These are phyloP conservation scores for Zonotrichia albicollis DNA, from an alignment of 2,797 vertebrate genomes.

Conservation along the genomic window DNA sequence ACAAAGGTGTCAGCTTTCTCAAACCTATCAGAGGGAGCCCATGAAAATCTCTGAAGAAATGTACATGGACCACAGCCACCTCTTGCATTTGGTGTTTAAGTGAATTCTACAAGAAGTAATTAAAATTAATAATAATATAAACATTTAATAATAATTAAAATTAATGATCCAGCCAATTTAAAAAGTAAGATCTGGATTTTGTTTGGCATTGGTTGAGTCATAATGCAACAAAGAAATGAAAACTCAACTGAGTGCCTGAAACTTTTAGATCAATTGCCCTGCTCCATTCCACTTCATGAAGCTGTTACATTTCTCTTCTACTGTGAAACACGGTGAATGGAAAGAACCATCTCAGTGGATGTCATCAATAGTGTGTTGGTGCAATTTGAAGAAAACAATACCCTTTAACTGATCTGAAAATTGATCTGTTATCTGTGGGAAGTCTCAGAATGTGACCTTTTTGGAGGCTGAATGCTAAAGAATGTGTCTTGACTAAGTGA, in stretches of 20 bases:
- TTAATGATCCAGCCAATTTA: background rate
- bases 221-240: background rate
- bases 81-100: background rate
- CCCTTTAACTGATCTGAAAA: background rate
- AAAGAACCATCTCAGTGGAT: background rate
- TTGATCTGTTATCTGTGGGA: background rate
- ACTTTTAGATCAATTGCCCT: background rate
- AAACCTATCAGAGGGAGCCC: background rate
- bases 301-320: background rate
- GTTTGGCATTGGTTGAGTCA: background rate
- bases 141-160: background rate
- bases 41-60: background rate
- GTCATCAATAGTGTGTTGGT: background rate
- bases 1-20: background rate
- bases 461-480: background rate
- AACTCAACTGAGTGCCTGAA: background rate
- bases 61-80: background rate
- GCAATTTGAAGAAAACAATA: background rate
- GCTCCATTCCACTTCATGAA: background rate
- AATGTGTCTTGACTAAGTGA: background rate
- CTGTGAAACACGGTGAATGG: background rate
- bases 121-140: background rate
- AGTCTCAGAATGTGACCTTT: background rate
- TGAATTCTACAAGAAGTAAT: background rate
- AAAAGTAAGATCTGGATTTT: background rate